These are phyloP conservation scores for Thysanoteuthis rhombus DNA, from an alignment of 2,888 invertebrate genomes.

Conservation along the genomic window DNA sequence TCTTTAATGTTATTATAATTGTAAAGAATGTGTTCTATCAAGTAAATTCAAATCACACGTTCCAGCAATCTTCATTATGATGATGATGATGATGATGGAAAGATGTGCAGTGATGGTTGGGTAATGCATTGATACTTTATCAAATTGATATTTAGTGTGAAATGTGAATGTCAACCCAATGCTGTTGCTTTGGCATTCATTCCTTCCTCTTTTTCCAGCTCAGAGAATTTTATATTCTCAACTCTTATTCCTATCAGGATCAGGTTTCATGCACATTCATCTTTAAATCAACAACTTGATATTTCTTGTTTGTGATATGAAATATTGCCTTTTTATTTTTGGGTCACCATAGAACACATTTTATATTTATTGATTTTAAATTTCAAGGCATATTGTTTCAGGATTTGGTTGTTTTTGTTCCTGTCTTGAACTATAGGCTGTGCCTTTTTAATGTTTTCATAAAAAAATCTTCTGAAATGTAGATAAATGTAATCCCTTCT, in stretches of 20 bases:
- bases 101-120: neutral
- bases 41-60: neutral
- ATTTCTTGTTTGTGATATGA: neutral
- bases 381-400: neutral
- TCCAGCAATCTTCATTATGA: neutral
- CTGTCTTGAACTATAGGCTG: neutral
- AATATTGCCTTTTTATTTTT: neutral
- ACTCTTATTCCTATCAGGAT: neutral
- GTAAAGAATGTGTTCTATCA: no score
- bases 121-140: neutral
- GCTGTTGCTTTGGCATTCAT: neutral
- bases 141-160: neutral
- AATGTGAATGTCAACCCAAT: neutral
- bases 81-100: neutral
- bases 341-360: neutral
- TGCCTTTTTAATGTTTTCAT: neutral
- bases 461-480: neutral
- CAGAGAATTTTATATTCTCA: neutral
- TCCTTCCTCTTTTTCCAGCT: neutral
- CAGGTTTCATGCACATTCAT: neutral
- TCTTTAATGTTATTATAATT: no score
- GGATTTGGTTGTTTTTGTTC: neutral
- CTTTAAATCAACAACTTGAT: constrained; percentile 12
- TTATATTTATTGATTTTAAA: neutral
- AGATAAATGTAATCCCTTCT: no score